Evolutionary conservation across 1,140 invertebrate genomes (phyloP), one percentile per base, ranked within the genome.

Genomic region (Mesaphorura yosii): DNA sequence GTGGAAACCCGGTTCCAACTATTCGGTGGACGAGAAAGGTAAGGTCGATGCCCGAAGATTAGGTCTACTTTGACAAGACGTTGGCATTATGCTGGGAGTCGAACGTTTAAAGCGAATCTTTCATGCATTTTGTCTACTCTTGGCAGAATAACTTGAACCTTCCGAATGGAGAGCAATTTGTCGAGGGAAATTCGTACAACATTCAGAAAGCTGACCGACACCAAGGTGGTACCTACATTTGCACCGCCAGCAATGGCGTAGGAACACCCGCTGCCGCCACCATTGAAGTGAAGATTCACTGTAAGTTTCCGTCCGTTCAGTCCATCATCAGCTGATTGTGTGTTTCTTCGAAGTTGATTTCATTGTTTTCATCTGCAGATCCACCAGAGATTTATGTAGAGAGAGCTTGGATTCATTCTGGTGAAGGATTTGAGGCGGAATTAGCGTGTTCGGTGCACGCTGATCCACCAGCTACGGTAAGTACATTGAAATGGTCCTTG

Each of bases 21-120:
- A 77, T 81, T 55, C 78, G 75, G 41, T 81, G 79, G 79, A 77
- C 76, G 42, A 70, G 78, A 65, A 77, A 76, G 70, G 78, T 80
- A 60, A 71, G 64, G 20, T 25, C 10, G 10, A n/a, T n/a, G n/a
- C n/a, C n/a, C n/a, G n/a, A n/a, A n/a, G n/a, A 48, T 40, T 15
- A n/a, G n/a, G n/a, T 10, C 31, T 34, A 34, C 10, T 34, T 34
- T n/a, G n/a, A 34, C n/a, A 10, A 34, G n/a, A 34, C n/a, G 10
- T 34, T 34, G 10, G n/a, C 10, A 34, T 34, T 34, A 10, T n/a
- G n/a, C n/a, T 34, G 10, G n/a, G 31, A 34, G 10, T 34, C n/a
- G n/a, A 34, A 34, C n/a, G n/a, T 42, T 42, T 42, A 17, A 42
- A 14, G 6, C 12, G 40, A 34, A n/a, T 34, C 31, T 34, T 34